Evolutionary conservation across 2,888 invertebrate genomes (phyloP).

Genomic region (Gari tellinella): DNA sequence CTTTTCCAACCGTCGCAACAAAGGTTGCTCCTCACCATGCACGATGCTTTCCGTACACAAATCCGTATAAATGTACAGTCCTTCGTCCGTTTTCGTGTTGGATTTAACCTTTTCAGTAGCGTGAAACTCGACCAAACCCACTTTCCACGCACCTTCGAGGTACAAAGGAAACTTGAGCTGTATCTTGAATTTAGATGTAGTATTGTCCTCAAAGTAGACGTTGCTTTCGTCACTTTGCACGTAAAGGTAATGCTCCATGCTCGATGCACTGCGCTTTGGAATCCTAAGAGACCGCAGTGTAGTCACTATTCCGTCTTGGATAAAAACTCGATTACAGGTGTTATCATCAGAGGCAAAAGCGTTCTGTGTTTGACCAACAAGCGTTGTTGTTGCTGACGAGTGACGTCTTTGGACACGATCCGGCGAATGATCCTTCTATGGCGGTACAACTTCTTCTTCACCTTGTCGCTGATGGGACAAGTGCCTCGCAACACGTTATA

Average conservation of each 20-base stretch:
- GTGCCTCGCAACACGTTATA: slow-evolving; percentile 50
- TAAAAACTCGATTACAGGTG: slow-evolving; percentile 24
- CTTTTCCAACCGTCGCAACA: slow-evolving; percentile 26
- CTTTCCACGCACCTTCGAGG: slow-evolving; percentile 18
- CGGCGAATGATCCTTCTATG: slow-evolving; percentile 32
- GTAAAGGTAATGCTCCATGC: slow-evolving; percentile 25
- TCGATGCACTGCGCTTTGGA: too few relatives aligned
- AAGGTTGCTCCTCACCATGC: slow-evolving; percentile 17
- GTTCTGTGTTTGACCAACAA: slow-evolving; percentile 30
- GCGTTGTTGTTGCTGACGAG: slow-evolving; percentile 24
- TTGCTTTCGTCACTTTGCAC: slow-evolving; percentile 38
- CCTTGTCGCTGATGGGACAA: slow-evolving; percentile 25
- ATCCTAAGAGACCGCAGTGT: too few relatives aligned
- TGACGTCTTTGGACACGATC: slow-evolving; percentile 21
- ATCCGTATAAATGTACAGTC: slow-evolving; percentile 19
- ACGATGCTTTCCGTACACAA: slow-evolving; percentile 23
- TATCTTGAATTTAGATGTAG: slow-evolving; percentile 16
- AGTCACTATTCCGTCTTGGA: slow-evolving; percentile 7
- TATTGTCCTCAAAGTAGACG: slow-evolving; percentile 16
- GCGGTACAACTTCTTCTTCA: slow-evolving; percentile 33
- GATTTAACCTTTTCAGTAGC: slow-evolving; percentile 11
- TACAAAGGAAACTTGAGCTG: slow-evolving; percentile 27
- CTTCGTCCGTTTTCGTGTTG: slow-evolving; percentile 5
- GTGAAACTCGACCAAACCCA: slow-evolving; percentile 2
- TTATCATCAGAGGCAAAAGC: slow-evolving; percentile 36